Conservation (phyloP, 2,797 vertebrate genomes). For the Hoplostethus mediterraneus region DNA sequence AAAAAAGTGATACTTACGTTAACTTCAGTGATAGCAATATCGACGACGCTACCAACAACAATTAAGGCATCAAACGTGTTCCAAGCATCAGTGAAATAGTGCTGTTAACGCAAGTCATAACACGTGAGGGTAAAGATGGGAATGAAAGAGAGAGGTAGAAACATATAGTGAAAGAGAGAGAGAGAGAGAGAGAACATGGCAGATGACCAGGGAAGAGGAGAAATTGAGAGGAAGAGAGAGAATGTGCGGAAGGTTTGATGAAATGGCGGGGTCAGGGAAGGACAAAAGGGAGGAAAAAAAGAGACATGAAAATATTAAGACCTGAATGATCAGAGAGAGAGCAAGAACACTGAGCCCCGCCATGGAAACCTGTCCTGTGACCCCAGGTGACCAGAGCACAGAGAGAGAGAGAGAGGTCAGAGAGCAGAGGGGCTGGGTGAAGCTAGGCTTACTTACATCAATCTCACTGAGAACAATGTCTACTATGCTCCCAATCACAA, state of each 20-base stretch:
- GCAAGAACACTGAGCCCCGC: slow-evolving; percentile 39
- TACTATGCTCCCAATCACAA: slow-evolving; percentile 99
- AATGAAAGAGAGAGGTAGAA: slow-evolving; percentile 75
- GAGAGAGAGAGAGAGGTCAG: slow-evolving; percentile 64
- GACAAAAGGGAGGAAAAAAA: slow-evolving; percentile 52
- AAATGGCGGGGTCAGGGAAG: slow-evolving; percentile 64
- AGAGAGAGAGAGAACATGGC: slow-evolving; percentile 1
- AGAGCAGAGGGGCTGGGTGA: slow-evolving; percentile 49
- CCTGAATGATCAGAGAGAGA: slow-evolving; percentile 38
- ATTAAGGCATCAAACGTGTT: slow-evolving; percentile 99
- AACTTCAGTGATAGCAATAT: slow-evolving; percentile 99
- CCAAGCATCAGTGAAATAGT: slow-evolving; percentile 99
- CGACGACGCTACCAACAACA: slow-evolving; percentile 99
- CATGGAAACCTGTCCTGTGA: slow-evolving; percentile 26
- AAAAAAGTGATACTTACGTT: slow-evolving; percentile 87
- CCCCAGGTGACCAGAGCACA: slow-evolving; percentile 11
- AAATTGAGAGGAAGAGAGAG: slow-evolving; percentile 7
- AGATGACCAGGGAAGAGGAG: slow-evolving; percentile 15
- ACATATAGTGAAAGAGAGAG: too few species aligned
- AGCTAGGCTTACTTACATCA: slow-evolving; percentile 94
- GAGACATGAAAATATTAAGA: slow-evolving; percentile 57
- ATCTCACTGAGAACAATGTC: slow-evolving; percentile 99
- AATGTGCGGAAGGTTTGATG: slow-evolving; percentile 73
- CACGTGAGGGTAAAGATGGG: slow-evolving; percentile 55
- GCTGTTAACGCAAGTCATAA: slow-evolving; percentile 91